These are phyloP conservation scores for Gymnodraco acuticeps DNA, from an alignment of 2,797 vertebrate genomes.

Conservation along the genomic window DNA sequence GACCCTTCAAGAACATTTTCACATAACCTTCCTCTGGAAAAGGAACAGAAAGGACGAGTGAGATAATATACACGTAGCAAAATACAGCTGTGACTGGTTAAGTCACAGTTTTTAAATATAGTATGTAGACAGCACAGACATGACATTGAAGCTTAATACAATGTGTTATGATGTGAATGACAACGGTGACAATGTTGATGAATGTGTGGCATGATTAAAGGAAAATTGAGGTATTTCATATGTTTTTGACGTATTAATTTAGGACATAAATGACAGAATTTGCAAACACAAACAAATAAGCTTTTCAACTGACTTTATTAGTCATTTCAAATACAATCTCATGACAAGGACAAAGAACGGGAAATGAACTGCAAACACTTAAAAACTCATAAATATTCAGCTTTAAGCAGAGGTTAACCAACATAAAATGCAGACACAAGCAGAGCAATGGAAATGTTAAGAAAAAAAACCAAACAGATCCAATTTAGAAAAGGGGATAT, in stretches of 20 bases:
- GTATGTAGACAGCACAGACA: conserved; percentile 27
- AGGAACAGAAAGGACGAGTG: conserved; percentile 76
- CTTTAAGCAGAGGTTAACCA: conserved; percentile 71
- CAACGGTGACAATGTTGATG: conserved; percentile 20
- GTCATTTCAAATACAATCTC: conserved; percentile 65
- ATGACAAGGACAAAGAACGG: conserved; percentile 51
- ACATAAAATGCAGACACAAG: conserved; percentile 74
- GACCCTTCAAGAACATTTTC: conserved; percentile 98
- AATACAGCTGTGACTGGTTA: not conserved
- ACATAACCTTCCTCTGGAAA: conserved; percentile 98
- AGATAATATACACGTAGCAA: conserved; percentile 23
- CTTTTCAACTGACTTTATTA: conserved; percentile 76
- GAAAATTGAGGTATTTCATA: conserved; percentile 19
- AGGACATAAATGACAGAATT: conserved; percentile 56
- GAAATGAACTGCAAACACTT: conserved; percentile 62
- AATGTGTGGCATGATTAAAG: conserved; percentile 14
- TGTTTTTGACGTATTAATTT: conserved; percentile 13
- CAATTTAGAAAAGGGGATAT: conserved; percentile 52
- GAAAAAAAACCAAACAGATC: conserved; percentile 43
- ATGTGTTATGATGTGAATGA: conserved; percentile 27
- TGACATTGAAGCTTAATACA: not conserved
- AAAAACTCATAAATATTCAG: conserved; percentile 64
- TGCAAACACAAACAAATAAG: conserved; percentile 57
- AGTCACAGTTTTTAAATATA: not conserved
- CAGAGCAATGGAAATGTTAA: conserved; percentile 53